A percentile compares a stretch with the other conserved stretches of the same genome.
These are phyloP conservation scores for Machaerirhynchus nigripectus DNA, from an alignment of 2,113 vertebrate genomes.

Conservation along the genomic window DNA sequence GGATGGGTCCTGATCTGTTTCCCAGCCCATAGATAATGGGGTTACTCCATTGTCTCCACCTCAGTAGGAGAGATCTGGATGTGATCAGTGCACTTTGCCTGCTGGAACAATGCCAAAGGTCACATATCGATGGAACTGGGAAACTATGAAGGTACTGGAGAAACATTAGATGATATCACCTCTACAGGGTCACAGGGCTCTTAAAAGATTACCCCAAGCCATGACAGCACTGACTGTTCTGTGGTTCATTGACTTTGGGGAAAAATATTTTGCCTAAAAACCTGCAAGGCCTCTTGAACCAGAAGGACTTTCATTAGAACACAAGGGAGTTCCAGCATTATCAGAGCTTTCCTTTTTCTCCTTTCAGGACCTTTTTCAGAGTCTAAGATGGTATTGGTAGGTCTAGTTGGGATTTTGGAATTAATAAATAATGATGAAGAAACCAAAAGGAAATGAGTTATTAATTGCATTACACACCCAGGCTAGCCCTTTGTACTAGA, in stretches of 20 bases:
- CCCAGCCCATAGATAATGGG: neutral
- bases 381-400: neutral
- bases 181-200: neutral
- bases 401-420: neutral
- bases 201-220: neutral
- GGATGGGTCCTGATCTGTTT: neutral
- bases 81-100: neutral
- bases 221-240: neutral
- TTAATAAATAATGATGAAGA: neutral
- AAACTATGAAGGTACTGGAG: neutral
- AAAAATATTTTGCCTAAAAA: neutral
- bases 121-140: neutral
- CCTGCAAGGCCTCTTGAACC: neutral
- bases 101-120: neutral
- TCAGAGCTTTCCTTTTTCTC: neutral
- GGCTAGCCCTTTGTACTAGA: neutral
- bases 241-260: neutral
- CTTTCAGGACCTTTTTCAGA: neutral
- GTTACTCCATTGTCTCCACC: neutral
- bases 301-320: neutral
- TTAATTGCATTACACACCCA: neutral
- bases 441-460: neutral
- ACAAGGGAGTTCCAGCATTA: neutral
- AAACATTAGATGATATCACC: neutral
- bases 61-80: neutral